These are phyloP conservation scores for Deroptyus accipitrinus DNA, from an alignment of 2,113 vertebrate genomes.

Conservation along the genomic window DNA sequence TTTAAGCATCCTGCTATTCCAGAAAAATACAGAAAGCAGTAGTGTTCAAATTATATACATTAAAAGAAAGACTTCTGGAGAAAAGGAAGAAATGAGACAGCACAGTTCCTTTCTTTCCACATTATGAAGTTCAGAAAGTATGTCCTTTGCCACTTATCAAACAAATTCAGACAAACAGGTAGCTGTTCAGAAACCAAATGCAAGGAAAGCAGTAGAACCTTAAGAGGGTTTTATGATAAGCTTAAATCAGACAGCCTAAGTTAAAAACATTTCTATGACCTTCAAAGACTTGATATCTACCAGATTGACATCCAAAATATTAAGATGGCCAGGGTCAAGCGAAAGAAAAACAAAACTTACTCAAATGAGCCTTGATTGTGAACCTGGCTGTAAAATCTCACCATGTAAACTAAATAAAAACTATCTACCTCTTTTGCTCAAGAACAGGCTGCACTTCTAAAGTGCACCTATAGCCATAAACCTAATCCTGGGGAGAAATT, in stretches of 20 bases:
- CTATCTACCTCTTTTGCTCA: background rate
- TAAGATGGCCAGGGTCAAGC: background rate
- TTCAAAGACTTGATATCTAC: background rate
- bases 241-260: background rate
- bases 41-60: accelerated
- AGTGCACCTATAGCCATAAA: background rate
- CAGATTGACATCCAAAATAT: background rate
- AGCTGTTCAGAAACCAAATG: background rate
- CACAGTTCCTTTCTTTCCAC: background rate
- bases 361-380: background rate
- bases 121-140: background rate
- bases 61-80: background rate
- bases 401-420: background rate
- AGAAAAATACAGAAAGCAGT: background rate
- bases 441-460: background rate
- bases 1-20: background rate
- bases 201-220: background rate
- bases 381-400: background rate
- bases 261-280: background rate
- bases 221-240: background rate
- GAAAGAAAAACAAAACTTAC: background rate
- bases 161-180: background rate
- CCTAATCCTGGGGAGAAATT: background rate
- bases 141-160: background rate
- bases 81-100: background rate